A percentile compares a stretch with the other conserved stretches of the same genome.
phyloP scores from a whole-genome alignment of 92 coral and sea anemone species.

The Actinernus sp. region DNA sequence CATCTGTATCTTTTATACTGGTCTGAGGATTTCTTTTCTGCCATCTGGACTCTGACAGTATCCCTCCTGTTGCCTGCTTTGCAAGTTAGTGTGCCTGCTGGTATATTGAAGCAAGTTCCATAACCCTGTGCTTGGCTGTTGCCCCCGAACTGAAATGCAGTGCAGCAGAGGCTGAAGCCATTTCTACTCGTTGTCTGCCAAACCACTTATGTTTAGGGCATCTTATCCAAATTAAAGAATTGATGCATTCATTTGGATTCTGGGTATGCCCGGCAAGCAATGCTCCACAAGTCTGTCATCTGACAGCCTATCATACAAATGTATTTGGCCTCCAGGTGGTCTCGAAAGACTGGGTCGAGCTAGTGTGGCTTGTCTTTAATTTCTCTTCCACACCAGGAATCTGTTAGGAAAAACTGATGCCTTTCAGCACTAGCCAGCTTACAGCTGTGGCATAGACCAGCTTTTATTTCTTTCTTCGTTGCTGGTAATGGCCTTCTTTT shows the following conservation, averaged over 20 bases:
- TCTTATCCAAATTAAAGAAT: conserved; percentile 40
- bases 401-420: conserved; percentile 30
- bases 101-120: conserved; percentile 24
- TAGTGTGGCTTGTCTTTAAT: conserved; percentile 9
- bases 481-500: too few species aligned
- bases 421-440: conserved; percentile 33
- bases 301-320: conserved; percentile 22
- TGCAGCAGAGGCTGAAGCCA: conserved; percentile 34
- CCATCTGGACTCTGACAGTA: conserved; percentile 25
- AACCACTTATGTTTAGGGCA: conserved; percentile 56
- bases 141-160: conserved; percentile 38
- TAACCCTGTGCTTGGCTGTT: conserved; percentile 41
- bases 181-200: conserved; percentile 25
- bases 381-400: conserved; percentile 37
- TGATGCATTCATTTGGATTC: too few species aligned
- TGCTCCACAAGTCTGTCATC: conserved; percentile 17
- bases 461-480: conserved; percentile 23
- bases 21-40: too few species aligned
- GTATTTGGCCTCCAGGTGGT: conserved; percentile 12
- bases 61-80: conserved; percentile 30
- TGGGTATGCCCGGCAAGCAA: conserved; percentile 37
- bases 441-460: conserved; percentile 54
- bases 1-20: too few species aligned
- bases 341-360: conserved; percentile 21
- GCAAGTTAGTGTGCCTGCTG: conserved; percentile 19